Base-by-base conservation (phyloP, 2,113 vertebrate species). In the Aspiorhynchus laticeps region DNA sequence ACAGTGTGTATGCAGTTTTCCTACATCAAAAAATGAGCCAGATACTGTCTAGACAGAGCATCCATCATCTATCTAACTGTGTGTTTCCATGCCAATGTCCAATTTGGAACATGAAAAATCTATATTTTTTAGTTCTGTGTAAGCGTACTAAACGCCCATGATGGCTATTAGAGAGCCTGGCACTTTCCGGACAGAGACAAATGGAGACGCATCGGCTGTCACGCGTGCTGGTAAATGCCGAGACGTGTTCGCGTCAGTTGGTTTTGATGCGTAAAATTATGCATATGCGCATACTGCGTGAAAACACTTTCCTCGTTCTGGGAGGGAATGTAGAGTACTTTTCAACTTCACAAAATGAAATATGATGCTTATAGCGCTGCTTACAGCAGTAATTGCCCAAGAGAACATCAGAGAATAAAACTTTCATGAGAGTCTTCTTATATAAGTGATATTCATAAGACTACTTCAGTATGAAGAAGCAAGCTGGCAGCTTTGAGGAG, bases 351-450 rank as follows among this genome's bases (percentile, higher is more conserved):
- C 41, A 48, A 61, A 80, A 61, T 80, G 33, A 61, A 80, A 61
- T 80, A 61, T 59, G 48, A 59, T 1, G n/a, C 74, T 76, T 76
- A 76, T 46, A 76, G 41, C 14, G 0, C 74, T 76, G 24, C 56
- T 67, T 67, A 67, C 61, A 82, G 41, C 61, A 65, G 41, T 67
- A 67, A 67, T 46, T 82, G 36, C 38, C 38, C 38, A 46, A 19
- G 61, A 82, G 61, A 82, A 48, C 8, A 61, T 80, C 53, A 46
- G 36, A 82, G n/a, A 46, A 67, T 82, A 46, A 82, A 82, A 82
- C n/a, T 67, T 46, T 51, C 46, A 78, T 53, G 76, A 78, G 41
- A 7, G 41, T 82, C 41, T 11, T 65, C 59, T 78, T 78, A 51
- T 82, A 67, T 48, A 82, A 81, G n/a, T 63, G 33, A 81, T 24